These are phyloP conservation scores for Alligator sinensis DNA, from an alignment of 2,113 vertebrate species.

Conservation along the genomic window DNA sequence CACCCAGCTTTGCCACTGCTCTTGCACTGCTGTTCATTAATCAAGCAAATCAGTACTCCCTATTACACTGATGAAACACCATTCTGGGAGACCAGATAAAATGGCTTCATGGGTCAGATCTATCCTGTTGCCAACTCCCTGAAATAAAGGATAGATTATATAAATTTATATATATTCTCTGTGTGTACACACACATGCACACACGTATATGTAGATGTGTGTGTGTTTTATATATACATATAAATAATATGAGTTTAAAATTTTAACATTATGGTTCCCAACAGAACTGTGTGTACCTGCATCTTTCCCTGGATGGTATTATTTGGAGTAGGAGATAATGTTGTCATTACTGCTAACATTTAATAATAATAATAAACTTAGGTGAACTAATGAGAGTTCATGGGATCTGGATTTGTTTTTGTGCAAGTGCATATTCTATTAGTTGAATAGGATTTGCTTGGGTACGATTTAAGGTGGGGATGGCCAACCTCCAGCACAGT, in stretches of 20 bases:
- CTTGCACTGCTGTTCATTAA: background rate
- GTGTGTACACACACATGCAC: too few species aligned
- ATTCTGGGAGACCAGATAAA: too few species aligned
- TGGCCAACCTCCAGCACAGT: too few species aligned
- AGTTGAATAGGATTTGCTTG: background rate
- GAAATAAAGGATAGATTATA: too few species aligned
- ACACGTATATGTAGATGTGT: too few species aligned
- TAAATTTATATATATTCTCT: too few species aligned
- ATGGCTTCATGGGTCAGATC: too few species aligned
- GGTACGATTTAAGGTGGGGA: background rate
- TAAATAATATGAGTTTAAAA: too few species aligned
- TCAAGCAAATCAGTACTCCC: too few species aligned
- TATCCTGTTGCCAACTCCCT: too few species aligned
- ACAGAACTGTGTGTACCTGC: background rate
- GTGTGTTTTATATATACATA: too few species aligned
- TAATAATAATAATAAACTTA: background rate
- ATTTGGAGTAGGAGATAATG: background rate
- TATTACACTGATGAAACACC: too few species aligned
- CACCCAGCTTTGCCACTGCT: background rate
- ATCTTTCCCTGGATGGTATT: background rate
- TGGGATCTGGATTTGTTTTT: background rate
- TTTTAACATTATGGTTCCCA: background rate
- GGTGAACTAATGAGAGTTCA: background rate
- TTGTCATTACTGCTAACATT: background rate
- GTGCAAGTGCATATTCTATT: background rate